Evolutionary conservation across 2,113 vertebrate genomes (phyloP), one percentile per base, ranked within the genome.

Genomic region (Perca schrenkii): DNA sequence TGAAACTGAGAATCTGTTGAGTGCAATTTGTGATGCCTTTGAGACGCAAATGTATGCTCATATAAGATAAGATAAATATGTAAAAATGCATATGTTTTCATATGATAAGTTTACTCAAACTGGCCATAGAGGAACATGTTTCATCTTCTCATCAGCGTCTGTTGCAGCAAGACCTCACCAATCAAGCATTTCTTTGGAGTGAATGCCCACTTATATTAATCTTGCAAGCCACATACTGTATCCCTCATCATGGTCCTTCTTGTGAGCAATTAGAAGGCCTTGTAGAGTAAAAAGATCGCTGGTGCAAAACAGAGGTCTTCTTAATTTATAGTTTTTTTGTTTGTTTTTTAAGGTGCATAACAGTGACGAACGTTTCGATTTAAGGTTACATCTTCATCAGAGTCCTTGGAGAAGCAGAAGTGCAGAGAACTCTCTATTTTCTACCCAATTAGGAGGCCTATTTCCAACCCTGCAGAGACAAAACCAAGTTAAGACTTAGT

Each of bases 121-220:
- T 40, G 36, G 8, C 4, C 49, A 50, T 16, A 16, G 17, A 52
- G 50, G 17, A 52, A 8, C 50, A 19, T 52, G 50, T 19, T 52
- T 52, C 15, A 52, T 19, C 17, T 52, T 13, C 47, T 67, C 25
- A 19, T 16, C 16, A 34, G 8, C 64, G 11, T 13, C 17, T 52
- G 8, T 22, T 40, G 31, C 13, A 70, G 15, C 15, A n/a, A n/a
- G n/a, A n/a, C n/a, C n/a, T n/a, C n/a, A n/a, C n/a, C n/a, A n/a
- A n/a, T n/a, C n/a, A n/a, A n/a, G n/a, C n/a, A n/a, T n/a, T n/a
- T n/a, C n/a, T n/a, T n/a, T n/a, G n/a, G n/a, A n/a, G n/a, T n/a
- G n/a, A n/a, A n/a, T n/a, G n/a, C n/a, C n/a, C n/a, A n/a, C n/a
- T 53, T 61, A 36, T 52, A 60, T 25, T 52, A 60, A 50, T 61